Percentiles rank a stretch among this genome's conserved stretches.
phyloP scores from a whole-genome alignment of 2,797 vertebrate species.

The Poliocrania exsul region DNA sequence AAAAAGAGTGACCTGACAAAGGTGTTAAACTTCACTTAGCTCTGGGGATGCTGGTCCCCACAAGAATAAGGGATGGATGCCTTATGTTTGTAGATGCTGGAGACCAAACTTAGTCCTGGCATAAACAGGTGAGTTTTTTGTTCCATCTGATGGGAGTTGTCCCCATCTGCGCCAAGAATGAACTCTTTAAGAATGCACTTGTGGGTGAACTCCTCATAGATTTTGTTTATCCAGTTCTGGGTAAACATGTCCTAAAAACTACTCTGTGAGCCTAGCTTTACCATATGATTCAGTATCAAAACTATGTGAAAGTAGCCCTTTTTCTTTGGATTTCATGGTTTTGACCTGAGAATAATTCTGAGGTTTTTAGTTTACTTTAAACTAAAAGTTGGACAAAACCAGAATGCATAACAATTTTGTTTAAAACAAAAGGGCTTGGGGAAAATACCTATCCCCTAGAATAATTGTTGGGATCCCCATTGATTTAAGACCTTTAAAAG shows the following conservation, averaged over 20 bases:
- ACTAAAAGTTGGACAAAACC: background rate
- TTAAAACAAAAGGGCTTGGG: background rate
- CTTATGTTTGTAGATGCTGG: background rate
- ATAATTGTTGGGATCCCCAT: background rate
- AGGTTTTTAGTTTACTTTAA: background rate
- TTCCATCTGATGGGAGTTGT: background rate
- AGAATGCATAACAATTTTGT: background rate
- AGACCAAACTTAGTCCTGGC: slow-evolving; percentile 24
- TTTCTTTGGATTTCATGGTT: background rate
- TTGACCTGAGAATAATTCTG: background rate
- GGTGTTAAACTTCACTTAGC: background rate
- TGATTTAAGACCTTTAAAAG: background rate
- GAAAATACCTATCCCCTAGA: background rate
- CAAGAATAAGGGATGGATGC: background rate
- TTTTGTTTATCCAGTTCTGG: slow-evolving; percentile 32
- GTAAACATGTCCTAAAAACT: slow-evolving; percentile 21
- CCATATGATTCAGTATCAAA: slow-evolving; percentile 21
- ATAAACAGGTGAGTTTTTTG: slow-evolving; percentile 36
- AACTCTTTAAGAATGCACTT: background rate
- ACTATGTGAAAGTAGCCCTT: slow-evolving; percentile 11
- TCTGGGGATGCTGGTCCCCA: background rate
- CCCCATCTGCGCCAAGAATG: background rate
- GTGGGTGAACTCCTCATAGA: background rate
- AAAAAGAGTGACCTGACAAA: background rate
- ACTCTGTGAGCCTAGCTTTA: background rate